These are phyloP conservation scores for Neomonachus schauinslandi DNA, from an alignment of 2,113 vertebrate species.

Conservation along the genomic window DNA sequence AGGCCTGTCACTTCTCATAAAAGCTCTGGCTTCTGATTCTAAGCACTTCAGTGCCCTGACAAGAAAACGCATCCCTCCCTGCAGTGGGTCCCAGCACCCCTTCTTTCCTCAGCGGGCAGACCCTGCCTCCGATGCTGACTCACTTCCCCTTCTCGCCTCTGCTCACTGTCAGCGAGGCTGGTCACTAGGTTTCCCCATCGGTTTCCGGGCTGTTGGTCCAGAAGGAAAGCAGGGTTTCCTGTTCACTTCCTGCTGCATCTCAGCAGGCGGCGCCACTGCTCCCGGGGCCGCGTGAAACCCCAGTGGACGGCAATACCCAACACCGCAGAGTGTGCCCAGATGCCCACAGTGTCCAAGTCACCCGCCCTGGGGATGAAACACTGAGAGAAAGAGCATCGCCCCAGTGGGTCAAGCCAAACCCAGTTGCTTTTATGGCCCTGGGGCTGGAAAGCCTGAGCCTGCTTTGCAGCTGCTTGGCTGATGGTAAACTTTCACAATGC, in stretches of 20 bases:
- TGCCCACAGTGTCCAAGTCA: accelerated
- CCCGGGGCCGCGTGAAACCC: neutral
- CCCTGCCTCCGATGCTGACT: accelerated
- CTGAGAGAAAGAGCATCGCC: neutral
- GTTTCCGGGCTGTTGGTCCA: neutral
- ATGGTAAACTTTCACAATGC: neutral
- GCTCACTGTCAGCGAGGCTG: neutral
- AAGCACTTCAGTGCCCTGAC: neutral
- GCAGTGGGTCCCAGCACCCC: accelerated
- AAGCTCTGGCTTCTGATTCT: neutral
- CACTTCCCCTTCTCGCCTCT: neutral
- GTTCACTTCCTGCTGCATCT: accelerated
- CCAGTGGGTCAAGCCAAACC: neutral
- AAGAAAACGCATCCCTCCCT: accelerated
- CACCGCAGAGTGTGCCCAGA: neutral
- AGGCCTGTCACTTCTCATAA: accelerated
- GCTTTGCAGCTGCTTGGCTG: accelerated
- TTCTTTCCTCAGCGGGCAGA: neutral
- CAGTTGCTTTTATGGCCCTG: neutral
- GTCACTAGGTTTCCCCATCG: neutral
- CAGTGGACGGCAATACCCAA: accelerated
- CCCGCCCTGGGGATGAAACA: neutral
- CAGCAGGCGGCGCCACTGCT: accelerated
- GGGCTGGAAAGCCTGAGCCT: neutral
- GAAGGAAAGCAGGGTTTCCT: constrained; percentile 8